Base-by-base conservation (phyloP, 2,888 invertebrate genomes). In the Ophion costatus region DNA sequence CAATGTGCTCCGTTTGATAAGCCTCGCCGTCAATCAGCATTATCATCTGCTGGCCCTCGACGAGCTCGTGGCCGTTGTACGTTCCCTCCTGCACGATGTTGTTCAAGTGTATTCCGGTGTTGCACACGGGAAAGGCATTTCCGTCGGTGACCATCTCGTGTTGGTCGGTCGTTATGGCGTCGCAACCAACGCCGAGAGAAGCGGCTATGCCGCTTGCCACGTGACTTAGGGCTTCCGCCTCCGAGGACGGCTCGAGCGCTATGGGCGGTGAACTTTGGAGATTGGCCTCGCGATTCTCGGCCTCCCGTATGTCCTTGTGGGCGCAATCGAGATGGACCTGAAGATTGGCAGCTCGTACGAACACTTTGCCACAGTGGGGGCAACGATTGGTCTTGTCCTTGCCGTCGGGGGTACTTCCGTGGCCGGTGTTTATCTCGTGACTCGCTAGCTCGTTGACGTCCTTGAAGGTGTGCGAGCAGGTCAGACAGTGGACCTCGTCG, bases 281-380 rank as follows among this genome's bases (percentile, higher is more conserved):
- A 3, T 85, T 78, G 6, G 77, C 82, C 17, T 86, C 88, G 64
- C 78, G 78, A 42, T 69, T 69, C 6, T 79, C 79, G 3, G 75
- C 73, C 38, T 84, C 86, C 1, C 82, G 45, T 29, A 91, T 20
- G 38, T 93, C 88, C 67, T 92, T 92, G 82, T 93, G 93, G 4
- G 88, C 90, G 45, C 90, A 91, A 45, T 92, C 89, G 4, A 93
- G 67, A 51, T 93, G 93, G 7, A 92, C 91, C 93, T 97, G 97
- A 57, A 97, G 94, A 91, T 96, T 96, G 33, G 95, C 94, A 86
- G 96, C 95, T 42, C 97, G 95, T 38, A 96, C 95, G 92, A 97
- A 97, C 82, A 95, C 94, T 91, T 96, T 97, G 80, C 95, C 95
- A 91, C 98, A 98, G 91, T 97, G 97, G 73, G 96, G 95, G 93